phyloP scores from a whole-genome alignment of 2,113 vertebrate species.

The Siniperca knerii region DNA sequence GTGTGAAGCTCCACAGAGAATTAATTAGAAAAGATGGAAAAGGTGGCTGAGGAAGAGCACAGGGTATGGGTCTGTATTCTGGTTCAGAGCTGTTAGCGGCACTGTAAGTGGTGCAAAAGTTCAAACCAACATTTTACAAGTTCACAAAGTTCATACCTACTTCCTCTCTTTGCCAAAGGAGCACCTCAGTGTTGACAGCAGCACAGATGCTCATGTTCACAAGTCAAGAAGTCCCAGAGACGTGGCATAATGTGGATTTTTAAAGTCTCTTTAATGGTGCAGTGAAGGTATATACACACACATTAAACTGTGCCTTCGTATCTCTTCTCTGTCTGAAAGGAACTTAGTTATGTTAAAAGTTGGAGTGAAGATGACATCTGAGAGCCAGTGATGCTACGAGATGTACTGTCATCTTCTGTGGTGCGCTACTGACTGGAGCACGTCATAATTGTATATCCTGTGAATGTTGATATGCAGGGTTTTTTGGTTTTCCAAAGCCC shows the following conservation, averaged over 20 bases:
- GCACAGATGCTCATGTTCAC: constrained; percentile 59
- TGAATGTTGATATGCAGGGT: too few species aligned
- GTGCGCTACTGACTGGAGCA: background rate
- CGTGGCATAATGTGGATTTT: constrained; percentile 47
- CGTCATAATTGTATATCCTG: background rate
- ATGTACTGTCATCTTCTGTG: background rate
- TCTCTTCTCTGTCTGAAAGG: background rate
- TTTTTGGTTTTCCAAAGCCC: background rate
- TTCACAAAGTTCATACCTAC: constrained; percentile 64
- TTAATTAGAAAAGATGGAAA: constrained; percentile 77
- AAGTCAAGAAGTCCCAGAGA: constrained; percentile 50
- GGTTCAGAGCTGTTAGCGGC: constrained; percentile 55
- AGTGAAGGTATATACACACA: background rate
- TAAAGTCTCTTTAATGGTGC: constrained; percentile 18
- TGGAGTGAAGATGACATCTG: background rate
- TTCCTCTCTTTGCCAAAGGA: constrained; percentile 34
- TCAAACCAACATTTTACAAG: constrained; percentile 74
- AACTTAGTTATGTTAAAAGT: background rate
- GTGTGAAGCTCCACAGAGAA: constrained; percentile 67
- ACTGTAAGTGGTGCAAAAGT: constrained; percentile 65
- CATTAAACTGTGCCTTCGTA: background rate
- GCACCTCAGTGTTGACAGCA: constrained; percentile 42
- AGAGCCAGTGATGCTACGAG: background rate
- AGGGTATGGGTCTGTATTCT: constrained; percentile 35
- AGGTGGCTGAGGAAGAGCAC: constrained; percentile 58